These are phyloP conservation scores for Merodon equestris DNA, from an alignment of 2,888 invertebrate genomes.

Conservation along the genomic window DNA sequence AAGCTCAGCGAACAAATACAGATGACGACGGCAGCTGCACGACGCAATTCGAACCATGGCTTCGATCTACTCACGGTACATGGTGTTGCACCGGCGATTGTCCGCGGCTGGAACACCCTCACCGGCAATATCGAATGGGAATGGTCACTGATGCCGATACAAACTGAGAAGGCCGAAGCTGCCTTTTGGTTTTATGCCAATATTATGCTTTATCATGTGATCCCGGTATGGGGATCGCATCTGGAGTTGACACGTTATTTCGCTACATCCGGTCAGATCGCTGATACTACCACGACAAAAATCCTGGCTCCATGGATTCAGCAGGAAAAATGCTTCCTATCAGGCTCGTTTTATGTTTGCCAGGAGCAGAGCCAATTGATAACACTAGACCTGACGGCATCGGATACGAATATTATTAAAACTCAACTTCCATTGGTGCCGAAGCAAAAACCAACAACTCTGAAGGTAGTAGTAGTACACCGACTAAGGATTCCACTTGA, in stretches of 20 bases:
- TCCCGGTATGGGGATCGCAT: slow-evolving; percentile 82
- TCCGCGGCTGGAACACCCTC: slow-evolving; percentile 89
- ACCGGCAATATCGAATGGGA: slow-evolving; percentile 87
- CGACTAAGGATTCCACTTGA: too few species aligned
- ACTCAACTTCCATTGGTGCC: slow-evolving; percentile 78
- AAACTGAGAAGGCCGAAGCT: slow-evolving; percentile 77
- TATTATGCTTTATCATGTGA: slow-evolving; percentile 82
- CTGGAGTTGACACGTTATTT: slow-evolving; percentile 84
- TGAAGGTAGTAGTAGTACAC: slow-evolving; percentile 73
- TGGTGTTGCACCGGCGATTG: slow-evolving; percentile 85
- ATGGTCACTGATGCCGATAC: slow-evolving; percentile 82
- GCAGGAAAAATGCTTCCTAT: slow-evolving; percentile 80
- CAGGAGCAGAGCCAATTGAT: slow-evolving; percentile 82
- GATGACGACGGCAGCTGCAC: slow-evolving; percentile 74
- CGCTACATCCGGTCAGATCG: slow-evolving; percentile 81
- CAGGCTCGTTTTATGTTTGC: slow-evolving; percentile 84
- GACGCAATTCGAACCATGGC: slow-evolving; percentile 76
- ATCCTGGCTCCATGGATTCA: slow-evolving; percentile 83
- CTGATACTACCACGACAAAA: slow-evolving; percentile 81
- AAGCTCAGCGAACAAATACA: slow-evolving; percentile 27
- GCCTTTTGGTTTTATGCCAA: slow-evolving; percentile 83
- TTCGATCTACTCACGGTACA: slow-evolving; percentile 87
- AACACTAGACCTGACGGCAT: slow-evolving; percentile 82
- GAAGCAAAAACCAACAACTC: slow-evolving; percentile 72
- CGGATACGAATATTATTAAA: slow-evolving; percentile 80